phyloP scores from a whole-genome alignment of 2,888 invertebrate species.

The Lycocerus yunnanus region DNA sequence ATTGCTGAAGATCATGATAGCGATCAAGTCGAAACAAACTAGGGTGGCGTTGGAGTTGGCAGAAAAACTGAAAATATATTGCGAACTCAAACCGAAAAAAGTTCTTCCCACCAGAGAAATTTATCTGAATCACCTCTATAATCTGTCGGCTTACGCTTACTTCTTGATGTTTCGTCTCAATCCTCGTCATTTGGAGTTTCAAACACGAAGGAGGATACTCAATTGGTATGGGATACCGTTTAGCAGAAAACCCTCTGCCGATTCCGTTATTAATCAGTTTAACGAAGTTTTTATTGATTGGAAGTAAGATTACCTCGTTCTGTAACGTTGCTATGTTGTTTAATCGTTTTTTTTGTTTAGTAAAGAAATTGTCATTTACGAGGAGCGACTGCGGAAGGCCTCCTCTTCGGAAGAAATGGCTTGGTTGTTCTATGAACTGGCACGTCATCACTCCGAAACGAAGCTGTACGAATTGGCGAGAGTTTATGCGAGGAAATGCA shows the following conservation, averaged over 20 bases:
- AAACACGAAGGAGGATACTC: slow-evolving; percentile 46
- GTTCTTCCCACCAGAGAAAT: slow-evolving; percentile 52
- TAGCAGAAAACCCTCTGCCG: slow-evolving; percentile 47
- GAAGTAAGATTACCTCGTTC: slow-evolving; percentile 37
- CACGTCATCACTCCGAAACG: slow-evolving; percentile 51
- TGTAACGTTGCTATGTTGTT: not conserved
- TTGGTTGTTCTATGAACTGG: slow-evolving; percentile 58
- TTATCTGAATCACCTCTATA: slow-evolving; percentile 53
- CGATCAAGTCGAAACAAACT: slow-evolving; percentile 41
- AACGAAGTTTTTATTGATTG: slow-evolving; percentile 46
- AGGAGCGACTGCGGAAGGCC: slow-evolving; percentile 45
- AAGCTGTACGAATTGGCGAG: slow-evolving; percentile 55
- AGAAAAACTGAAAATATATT: slow-evolving; percentile 53
- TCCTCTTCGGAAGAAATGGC: slow-evolving; percentile 52
- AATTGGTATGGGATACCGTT: slow-evolving; percentile 47
- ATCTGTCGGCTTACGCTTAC: slow-evolving; percentile 53
- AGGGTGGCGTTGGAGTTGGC: slow-evolving; percentile 43
- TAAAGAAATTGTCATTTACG: slow-evolving; percentile 44
- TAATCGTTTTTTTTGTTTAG: slow-evolving; percentile 26
- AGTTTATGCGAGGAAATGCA: slow-evolving; percentile 51
- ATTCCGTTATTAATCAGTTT: slow-evolving; percentile 50
- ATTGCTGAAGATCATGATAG: slow-evolving; percentile 45
- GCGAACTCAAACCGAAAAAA: slow-evolving; percentile 51
- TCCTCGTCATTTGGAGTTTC: slow-evolving; percentile 35
- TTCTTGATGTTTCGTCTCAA: slow-evolving; percentile 55